Percentiles rank a stretch among this genome's conserved stretches.
These are phyloP conservation scores for Melanchra persicariae DNA, from an alignment of 2,888 invertebrate genomes.

Conservation along the genomic window DNA sequence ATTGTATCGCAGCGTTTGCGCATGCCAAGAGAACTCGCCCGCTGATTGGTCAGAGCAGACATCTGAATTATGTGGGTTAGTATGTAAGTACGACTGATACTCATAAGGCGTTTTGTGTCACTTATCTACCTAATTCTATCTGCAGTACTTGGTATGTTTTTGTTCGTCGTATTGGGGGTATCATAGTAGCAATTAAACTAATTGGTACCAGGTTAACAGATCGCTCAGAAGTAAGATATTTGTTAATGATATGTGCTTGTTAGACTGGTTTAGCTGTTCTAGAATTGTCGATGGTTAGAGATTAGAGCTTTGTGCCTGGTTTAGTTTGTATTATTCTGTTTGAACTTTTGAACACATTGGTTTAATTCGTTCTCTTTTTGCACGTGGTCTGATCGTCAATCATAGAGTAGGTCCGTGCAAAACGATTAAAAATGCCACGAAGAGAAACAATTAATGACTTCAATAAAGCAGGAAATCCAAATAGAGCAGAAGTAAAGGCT, in stretches of 20 bases:
- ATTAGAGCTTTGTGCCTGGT: slow-evolving; percentile 35
- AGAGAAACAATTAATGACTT: too few species aligned
- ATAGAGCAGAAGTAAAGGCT: slow-evolving; percentile 23
- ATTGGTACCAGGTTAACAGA: slow-evolving; percentile 62
- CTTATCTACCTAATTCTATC: slow-evolving; percentile 26
- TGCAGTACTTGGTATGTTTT: slow-evolving; percentile 24
- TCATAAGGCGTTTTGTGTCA: slow-evolving; percentile 52
- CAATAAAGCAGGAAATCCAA: slow-evolving; percentile 32
- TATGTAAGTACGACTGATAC: slow-evolving; percentile 56
- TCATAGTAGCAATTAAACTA: slow-evolving; percentile 55
- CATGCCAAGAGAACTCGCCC: slow-evolving; percentile 47
- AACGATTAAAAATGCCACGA: too few species aligned
- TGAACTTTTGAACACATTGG: slow-evolving; percentile 7
- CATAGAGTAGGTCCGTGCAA: not conserved
- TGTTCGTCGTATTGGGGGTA: slow-evolving; percentile 43
- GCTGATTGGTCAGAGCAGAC: slow-evolving; percentile 57
- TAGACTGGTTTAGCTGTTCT: slow-evolving; percentile 46
- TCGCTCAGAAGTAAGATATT: slow-evolving; percentile 62
- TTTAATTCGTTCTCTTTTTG: not conserved
- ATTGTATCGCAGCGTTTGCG: slow-evolving; percentile 58
- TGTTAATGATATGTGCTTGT: slow-evolving; percentile 64
- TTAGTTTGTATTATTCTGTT: slow-evolving; percentile 27
- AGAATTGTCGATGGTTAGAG: slow-evolving; percentile 39
- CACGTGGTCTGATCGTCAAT: not conserved
- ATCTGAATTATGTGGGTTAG: slow-evolving; percentile 64